A percentile compares a stretch with the other conserved stretches of the same genome.
Conservation (phyloP, 2,888 invertebrate genomes). For the Pegoplata infirma region DNA sequence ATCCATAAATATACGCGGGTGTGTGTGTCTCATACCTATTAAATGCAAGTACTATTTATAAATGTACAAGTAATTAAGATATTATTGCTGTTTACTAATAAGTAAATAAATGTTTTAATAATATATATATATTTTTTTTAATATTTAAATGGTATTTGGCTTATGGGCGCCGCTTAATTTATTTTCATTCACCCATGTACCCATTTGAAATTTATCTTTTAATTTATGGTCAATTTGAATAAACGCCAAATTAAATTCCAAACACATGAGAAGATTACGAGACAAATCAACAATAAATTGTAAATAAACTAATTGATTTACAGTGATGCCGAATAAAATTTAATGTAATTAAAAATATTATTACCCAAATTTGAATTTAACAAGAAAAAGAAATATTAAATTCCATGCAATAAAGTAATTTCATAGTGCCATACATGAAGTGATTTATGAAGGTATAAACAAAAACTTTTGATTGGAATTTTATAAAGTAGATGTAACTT, state of each 20-base stretch:
- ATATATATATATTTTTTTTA: constrained; percentile 14
- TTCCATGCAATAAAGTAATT: no score
- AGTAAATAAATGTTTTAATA: no score
- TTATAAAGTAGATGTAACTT: no score
- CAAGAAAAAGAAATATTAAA: no score
- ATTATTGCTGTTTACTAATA: constrained; percentile 2
- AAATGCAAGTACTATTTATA: no score
- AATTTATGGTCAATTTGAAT: constrained; percentile 55
- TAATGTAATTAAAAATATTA: no score
- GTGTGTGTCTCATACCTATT: not conserved
- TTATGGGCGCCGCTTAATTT: constrained; percentile 49
- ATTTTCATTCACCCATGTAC: constrained; percentile 32
- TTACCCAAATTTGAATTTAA: no score
- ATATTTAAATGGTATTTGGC: constrained; percentile 2
- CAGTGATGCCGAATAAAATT: not conserved
- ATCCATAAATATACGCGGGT: not conserved
- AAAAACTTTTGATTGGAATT: no score
- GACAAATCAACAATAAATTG: not conserved
- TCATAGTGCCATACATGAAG: no score
- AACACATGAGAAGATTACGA: constrained; percentile 19
- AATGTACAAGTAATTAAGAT: constrained; percentile 16
- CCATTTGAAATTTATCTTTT: constrained; percentile 36
- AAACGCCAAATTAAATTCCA: constrained; percentile 55
- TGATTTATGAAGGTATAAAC: no score
- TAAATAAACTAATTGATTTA: not conserved